Percentiles rank a stretch among this genome's conserved stretches.
Evolutionary conservation across 2,113 vertebrate genomes (phyloP).

Genomic region (Pristiophorus japonicus): DNA sequence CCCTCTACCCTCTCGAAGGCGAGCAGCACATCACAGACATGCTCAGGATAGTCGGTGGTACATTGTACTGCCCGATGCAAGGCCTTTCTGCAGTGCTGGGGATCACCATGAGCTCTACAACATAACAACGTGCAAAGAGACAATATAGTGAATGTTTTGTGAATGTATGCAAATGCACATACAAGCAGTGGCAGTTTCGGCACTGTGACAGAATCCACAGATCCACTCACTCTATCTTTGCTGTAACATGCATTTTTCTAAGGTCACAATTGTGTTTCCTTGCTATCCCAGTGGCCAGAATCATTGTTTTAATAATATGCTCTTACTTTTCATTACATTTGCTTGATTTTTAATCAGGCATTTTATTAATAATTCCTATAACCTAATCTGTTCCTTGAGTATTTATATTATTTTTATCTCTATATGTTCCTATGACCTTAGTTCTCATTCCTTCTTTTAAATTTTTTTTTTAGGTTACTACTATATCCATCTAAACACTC

Average conservation of each 20-base stretch:
- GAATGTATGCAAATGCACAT: background rate
- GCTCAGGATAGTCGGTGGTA: constrained; percentile 90
- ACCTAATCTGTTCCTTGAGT: background rate
- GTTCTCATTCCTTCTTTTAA: background rate
- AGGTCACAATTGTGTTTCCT: background rate
- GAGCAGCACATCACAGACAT: constrained; percentile 89
- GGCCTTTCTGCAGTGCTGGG: constrained; percentile 82
- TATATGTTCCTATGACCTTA: background rate
- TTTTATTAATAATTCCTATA: background rate
- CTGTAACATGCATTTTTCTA: background rate
- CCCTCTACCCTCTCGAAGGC: constrained; percentile 91
- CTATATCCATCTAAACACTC: background rate
- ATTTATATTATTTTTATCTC: background rate
- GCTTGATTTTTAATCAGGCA: background rate
- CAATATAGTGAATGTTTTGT: background rate
- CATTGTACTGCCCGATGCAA: constrained; percentile 90
- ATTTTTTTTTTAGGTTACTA: background rate
- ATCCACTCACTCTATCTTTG: background rate
- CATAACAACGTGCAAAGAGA: background rate
- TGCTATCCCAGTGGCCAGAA: background rate
- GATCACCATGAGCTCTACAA: constrained; percentile 78
- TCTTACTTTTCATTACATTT: background rate
- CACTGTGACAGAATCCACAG: background rate
- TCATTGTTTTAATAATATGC: background rate
- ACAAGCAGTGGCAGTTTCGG: background rate